Evolutionary conservation across 2,888 invertebrate genomes (phyloP).

Genomic region (Brenthis ino): DNA sequence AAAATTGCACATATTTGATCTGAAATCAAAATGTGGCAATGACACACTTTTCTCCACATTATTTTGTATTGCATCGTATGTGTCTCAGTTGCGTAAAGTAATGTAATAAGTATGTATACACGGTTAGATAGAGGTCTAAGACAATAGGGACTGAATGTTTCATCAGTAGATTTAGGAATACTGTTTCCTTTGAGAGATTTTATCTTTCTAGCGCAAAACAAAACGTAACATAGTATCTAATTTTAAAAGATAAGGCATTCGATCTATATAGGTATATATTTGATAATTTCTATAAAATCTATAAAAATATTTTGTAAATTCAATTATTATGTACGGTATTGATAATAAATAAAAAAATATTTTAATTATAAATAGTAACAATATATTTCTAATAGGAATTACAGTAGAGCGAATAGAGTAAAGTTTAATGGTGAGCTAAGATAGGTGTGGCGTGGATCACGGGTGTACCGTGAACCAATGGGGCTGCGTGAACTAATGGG

Average conservation of each 20-base stretch:
- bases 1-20: slow-evolving; percentile 12
- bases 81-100: slow-evolving; percentile 28
- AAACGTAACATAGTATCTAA: neutral
- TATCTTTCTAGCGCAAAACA: slow-evolving; percentile 5
- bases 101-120: slow-evolving; percentile 24
- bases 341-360: neutral
- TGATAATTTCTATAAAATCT: too few species aligned
- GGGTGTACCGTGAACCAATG: slow-evolving; percentile 48
- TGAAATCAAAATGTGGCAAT: slow-evolving; percentile 25
- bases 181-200: slow-evolving; percentile 17
- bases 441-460: slow-evolving; percentile 46
- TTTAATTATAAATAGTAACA: slow-evolving; percentile 52
- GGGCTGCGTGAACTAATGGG: slow-evolving; percentile 47
- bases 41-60: slow-evolving; percentile 18
- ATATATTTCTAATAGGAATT: slow-evolving; percentile 54
- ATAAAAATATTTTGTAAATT: too few species aligned
- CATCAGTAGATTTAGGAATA: slow-evolving; percentile 32
- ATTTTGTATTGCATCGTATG: slow-evolving; percentile 29
- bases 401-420: slow-evolving; percentile 37
- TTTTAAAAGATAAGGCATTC: neutral
- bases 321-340: neutral
- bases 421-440: slow-evolving; percentile 58
- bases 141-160: slow-evolving; percentile 38
- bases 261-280: neutral
- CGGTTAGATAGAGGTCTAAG: slow-evolving; percentile 29